A percentile compares a stretch with the other conserved stretches of the same genome.
Conservation (phyloP, 2,113 vertebrate genomes). For the Eidolon helvum region DNA sequence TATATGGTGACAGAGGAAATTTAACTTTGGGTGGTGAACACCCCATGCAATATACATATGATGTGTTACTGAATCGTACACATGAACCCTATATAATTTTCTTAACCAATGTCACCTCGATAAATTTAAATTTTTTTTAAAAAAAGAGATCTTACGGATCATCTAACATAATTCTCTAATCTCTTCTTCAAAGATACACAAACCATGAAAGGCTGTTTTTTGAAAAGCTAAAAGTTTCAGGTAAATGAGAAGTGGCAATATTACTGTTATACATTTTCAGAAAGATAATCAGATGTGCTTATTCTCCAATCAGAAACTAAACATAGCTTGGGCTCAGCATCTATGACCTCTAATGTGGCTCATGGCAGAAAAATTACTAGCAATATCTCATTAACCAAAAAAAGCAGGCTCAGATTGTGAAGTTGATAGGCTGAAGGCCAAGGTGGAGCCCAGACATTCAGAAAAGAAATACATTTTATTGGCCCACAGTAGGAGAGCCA, state of each 20-base stretch:
- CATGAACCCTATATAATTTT: no score
- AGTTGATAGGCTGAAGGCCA: neutral
- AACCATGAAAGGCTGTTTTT: neutral
- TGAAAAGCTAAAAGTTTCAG: neutral
- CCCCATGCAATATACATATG: no score
- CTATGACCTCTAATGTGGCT: slow-evolving; percentile 31
- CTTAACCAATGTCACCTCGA: no score
- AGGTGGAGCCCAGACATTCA: neutral
- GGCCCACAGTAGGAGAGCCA: neutral
- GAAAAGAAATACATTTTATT: slow-evolving; percentile 21
- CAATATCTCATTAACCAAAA: slow-evolving; percentile 41
- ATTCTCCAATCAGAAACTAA: slow-evolving; percentile 43
- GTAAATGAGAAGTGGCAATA: neutral
- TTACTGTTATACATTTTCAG: neutral
- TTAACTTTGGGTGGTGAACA: no score
- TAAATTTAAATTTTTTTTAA: no score
- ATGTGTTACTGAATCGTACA: no score
- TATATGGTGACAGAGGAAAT: no score
- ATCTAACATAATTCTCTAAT: neutral
- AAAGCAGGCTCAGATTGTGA: neutral
- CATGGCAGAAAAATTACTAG: slow-evolving; percentile 38
- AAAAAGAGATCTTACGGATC: neutral
- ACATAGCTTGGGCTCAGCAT: slow-evolving; percentile 7
- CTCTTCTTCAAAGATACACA: neutral
- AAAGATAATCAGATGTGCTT: slow-evolving; percentile 18